These are phyloP conservation scores for Lucilia sericata DNA, from an alignment of 1,140 invertebrate genomes.

Conservation along the genomic window DNA sequence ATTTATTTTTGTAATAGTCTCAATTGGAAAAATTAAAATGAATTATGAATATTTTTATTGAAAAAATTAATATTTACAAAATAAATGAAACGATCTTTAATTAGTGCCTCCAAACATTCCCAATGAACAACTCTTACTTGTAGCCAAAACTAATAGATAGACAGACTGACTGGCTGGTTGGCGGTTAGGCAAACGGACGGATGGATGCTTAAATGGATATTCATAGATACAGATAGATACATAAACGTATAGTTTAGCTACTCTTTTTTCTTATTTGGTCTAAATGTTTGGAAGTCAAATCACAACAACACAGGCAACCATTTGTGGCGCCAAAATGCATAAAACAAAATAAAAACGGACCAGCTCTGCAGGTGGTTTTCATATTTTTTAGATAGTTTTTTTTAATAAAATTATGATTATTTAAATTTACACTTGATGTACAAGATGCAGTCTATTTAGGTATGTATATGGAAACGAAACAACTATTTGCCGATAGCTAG, in stretches of 20 bases:
- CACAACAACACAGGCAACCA: not conserved
- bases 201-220: not conserved
- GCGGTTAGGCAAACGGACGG: not conserved
- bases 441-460: not conserved
- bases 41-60: conserved; percentile 41
- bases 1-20: not conserved
- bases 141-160: not conserved
- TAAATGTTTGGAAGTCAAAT: not conserved
- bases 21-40: not conserved
- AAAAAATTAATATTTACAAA: conserved; percentile 36
- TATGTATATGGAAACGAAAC: not conserved
- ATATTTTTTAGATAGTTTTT: conserved; percentile 4
- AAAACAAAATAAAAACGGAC: conserved; percentile 19
- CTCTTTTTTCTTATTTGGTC: not conserved
- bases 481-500: not conserved
- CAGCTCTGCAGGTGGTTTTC: conserved; percentile 36
- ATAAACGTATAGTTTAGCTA: not conserved
- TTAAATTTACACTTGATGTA: conserved; percentile 37
- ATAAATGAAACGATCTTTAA: conserved; percentile 34
- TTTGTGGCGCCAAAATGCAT: conserved; percentile 32
- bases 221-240: not conserved
- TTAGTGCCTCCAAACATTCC: conserved; percentile 28
- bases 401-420: not conserved
- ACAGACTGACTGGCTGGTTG: not conserved
- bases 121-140: not conserved